phyloP scores from a whole-genome alignment of 2,113 vertebrate species.

The Ceyx margarethae region DNA sequence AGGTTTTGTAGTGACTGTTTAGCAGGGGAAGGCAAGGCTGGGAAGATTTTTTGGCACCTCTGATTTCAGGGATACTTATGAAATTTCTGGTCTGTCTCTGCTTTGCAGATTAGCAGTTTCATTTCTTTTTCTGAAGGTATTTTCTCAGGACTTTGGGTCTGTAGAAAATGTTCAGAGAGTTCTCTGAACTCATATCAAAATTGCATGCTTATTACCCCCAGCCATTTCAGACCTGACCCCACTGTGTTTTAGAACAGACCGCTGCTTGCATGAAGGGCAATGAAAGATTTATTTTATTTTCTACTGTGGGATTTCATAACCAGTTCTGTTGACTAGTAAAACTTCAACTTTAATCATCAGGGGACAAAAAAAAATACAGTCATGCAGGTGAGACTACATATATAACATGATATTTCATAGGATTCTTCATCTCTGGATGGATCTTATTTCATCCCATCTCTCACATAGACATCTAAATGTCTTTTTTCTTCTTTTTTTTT shows the following conservation, averaged over 20 bases:
- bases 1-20: not conserved
- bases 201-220: not conserved
- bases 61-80: not conserved
- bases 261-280: not conserved
- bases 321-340: not conserved
- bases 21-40: not conserved
- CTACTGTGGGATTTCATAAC: not conserved
- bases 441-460: not conserved
- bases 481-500: not conserved
- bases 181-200: not conserved
- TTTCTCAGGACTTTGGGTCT: not conserved
- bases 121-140: not conserved
- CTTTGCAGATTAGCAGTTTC: not conserved
- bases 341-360: not conserved
- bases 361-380: not conserved
- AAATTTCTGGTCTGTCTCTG: not conserved
- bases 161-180: not conserved
- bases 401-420: not conserved
- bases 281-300: not conserved
- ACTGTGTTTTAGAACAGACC: not conserved
- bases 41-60: not conserved
- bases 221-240: not conserved
- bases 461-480: not conserved
- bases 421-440: not conserved
- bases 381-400: not conserved